Percentiles rank a stretch among this genome's conserved stretches.
Conservation (phyloP, 1,140 invertebrate species). For the Scaptomyza montana region DNA sequence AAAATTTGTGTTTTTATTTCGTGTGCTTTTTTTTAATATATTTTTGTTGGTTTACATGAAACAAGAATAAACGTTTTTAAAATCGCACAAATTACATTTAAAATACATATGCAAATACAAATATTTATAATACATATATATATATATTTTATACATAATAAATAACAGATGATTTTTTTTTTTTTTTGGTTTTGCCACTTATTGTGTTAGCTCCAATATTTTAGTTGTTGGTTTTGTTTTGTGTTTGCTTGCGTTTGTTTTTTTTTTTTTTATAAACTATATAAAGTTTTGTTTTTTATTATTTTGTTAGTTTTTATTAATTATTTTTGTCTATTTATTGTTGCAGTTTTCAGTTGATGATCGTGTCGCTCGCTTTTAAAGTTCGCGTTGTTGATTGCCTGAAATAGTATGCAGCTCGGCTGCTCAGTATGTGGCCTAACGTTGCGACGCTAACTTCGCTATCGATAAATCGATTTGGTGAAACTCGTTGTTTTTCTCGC, state of each 20-base stretch:
- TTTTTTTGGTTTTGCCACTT: slow-evolving; percentile 18
- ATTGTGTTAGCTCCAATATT: slow-evolving; percentile 13
- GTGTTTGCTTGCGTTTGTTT: slow-evolving; percentile 10
- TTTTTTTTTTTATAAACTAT: slow-evolving; percentile 43
- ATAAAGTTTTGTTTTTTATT: slow-evolving; percentile 20
- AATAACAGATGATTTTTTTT: slow-evolving; percentile 63
- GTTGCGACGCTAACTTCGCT: slow-evolving; percentile 27
- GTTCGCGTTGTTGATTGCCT: slow-evolving; percentile 67
- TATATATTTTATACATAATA: slow-evolving; percentile 68
- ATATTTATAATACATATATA: slow-evolving; percentile 53
- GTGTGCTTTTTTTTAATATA: slow-evolving; percentile 10
- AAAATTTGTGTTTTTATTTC: background rate
- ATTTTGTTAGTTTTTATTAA: slow-evolving; percentile 5
- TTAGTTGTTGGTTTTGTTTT: slow-evolving; percentile 30
- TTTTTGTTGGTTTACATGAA: slow-evolving; percentile 7
- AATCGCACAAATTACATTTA: slow-evolving; percentile 46
- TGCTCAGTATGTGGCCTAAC: slow-evolving; percentile 55
- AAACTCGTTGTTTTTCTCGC: slow-evolving; percentile 10
- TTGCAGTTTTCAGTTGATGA: slow-evolving; percentile 29
- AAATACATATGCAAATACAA: slow-evolving; percentile 53
- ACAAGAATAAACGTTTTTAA: slow-evolving; percentile 35
- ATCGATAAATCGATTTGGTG: slow-evolving; percentile 15
- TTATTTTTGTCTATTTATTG: slow-evolving; percentile 51
- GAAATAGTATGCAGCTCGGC: slow-evolving; percentile 54
- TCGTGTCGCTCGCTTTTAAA: slow-evolving; percentile 60